Evolutionary conservation across 2,888 invertebrate genomes (phyloP).

Genomic region (Saturnia japonica): DNA sequence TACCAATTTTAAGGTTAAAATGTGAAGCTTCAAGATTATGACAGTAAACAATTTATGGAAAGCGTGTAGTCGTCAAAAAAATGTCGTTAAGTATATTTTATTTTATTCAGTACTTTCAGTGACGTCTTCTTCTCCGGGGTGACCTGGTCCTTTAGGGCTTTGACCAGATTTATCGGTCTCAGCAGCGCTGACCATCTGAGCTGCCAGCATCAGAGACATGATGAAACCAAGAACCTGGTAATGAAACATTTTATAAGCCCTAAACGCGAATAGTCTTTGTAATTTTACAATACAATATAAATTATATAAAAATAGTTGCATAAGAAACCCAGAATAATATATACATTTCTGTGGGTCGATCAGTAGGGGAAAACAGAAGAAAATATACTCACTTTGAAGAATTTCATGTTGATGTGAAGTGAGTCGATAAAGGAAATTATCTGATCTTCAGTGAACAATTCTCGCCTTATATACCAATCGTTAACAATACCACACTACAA

Average conservation of each 20-base stretch:
- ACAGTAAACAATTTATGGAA: too few species aligned
- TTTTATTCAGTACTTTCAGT: not conserved
- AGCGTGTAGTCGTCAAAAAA: not conserved
- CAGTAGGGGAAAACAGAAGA: not conserved
- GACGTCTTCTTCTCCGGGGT: not conserved
- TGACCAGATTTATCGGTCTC: not conserved
- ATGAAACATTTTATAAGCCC: not conserved
- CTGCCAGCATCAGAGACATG: constrained; percentile 9
- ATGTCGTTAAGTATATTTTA: not conserved
- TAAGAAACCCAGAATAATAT: not conserved
- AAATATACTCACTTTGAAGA: constrained; percentile 2
- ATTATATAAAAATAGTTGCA: not conserved
- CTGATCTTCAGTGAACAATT: not conserved
- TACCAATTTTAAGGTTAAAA: too few species aligned
- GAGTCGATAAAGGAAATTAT: not conserved
- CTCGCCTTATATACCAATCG: not conserved
- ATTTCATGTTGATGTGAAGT: constrained; percentile 6
- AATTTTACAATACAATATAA: not conserved
- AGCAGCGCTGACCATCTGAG: constrained; percentile 1
- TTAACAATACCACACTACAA: not conserved
- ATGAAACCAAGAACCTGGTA: constrained; percentile 16
- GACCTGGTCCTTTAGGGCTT: not conserved
- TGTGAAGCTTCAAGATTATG: too few species aligned
- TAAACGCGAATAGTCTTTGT: not conserved
- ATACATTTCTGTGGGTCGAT: not conserved